phyloP scores from a whole-genome alignment of 2,888 invertebrate genomes.

The Plagodis dolabraria region DNA sequence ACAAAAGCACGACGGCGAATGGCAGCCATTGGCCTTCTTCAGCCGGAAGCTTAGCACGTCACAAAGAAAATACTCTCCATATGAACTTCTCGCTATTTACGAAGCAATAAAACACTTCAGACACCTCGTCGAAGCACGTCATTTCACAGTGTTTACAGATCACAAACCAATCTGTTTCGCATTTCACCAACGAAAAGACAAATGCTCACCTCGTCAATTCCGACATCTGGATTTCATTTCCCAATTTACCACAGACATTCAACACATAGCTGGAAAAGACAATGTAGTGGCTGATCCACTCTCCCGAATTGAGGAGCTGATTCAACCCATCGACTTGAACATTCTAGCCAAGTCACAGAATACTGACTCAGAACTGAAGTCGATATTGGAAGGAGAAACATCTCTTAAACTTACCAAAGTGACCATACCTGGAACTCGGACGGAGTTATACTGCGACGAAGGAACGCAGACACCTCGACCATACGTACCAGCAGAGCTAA shows the following conservation, averaged over 20 bases:
- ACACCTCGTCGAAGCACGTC: conserved; percentile 1
- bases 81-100: background rate
- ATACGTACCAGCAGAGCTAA: conserved; percentile 26
- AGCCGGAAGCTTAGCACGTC: background rate
- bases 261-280: conserved; percentile 47
- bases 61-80: background rate
- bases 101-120: conserved; percentile 11
- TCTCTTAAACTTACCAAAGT: conserved; percentile 28
- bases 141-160: conserved; percentile 11
- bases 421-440: conserved; percentile 15
- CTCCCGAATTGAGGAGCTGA: conserved; percentile 42
- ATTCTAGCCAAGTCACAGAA: conserved; percentile 30
- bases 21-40: background rate
- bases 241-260: conserved; percentile 55
- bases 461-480: conserved; percentile 32
- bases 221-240: conserved; percentile 52
- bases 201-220: conserved; percentile 52
- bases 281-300: conserved; percentile 56
- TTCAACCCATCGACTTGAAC: conserved; percentile 23
- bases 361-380: conserved; percentile 31
- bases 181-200: conserved; percentile 45
- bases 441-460: conserved; percentile 26
- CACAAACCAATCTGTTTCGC: conserved; percentile 57
- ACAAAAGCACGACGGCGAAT: background rate
- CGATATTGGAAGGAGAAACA: conserved; percentile 14